These are phyloP conservation scores for Mythimna albipuncta DNA, from an alignment of 2,888 invertebrate genomes.

Conservation along the genomic window DNA sequence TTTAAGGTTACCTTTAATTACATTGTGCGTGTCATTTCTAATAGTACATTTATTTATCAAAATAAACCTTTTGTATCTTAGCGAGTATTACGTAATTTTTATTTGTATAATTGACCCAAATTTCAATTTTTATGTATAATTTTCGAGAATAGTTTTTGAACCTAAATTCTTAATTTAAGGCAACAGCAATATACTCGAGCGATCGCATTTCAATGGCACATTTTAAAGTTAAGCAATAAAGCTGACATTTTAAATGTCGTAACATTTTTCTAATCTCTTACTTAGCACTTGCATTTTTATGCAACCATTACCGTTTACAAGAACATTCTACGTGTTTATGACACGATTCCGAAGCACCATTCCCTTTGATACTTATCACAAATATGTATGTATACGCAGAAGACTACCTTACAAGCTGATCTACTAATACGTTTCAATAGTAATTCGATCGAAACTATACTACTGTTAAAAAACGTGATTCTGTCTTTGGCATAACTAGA, in stretches of 20 bases:
- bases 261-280: slow-evolving; percentile 12
- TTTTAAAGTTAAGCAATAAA: slow-evolving; percentile 37
- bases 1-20: not conserved
- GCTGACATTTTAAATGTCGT: slow-evolving; percentile 50
- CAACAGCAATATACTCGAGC: slow-evolving; percentile 45
- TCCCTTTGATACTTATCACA: slow-evolving; percentile 25
- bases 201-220: slow-evolving; percentile 38
- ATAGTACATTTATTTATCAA: slow-evolving; percentile 8
- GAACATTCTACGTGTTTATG: slow-evolving; percentile 34
- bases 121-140: not conserved
- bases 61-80: slow-evolving; percentile 9
- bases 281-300: slow-evolving; percentile 11
- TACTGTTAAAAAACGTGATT: slow-evolving; percentile 27
- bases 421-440: slow-evolving; percentile 5
- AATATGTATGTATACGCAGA: slow-evolving; percentile 22
- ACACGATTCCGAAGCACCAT: slow-evolving; percentile 56
- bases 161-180: not conserved
- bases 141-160: not conserved
- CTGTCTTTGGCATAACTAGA: slow-evolving; percentile 57
- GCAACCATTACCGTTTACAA: slow-evolving; percentile 1
- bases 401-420: slow-evolving; percentile 26
- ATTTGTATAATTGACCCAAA: not conserved
- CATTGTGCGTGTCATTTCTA: slow-evolving; percentile 33
- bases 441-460: slow-evolving; percentile 26
- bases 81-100: not conserved